These are phyloP conservation scores for Hypomecis punctinalis DNA, from an alignment of 2,888 invertebrate genomes.

Conservation along the genomic window DNA sequence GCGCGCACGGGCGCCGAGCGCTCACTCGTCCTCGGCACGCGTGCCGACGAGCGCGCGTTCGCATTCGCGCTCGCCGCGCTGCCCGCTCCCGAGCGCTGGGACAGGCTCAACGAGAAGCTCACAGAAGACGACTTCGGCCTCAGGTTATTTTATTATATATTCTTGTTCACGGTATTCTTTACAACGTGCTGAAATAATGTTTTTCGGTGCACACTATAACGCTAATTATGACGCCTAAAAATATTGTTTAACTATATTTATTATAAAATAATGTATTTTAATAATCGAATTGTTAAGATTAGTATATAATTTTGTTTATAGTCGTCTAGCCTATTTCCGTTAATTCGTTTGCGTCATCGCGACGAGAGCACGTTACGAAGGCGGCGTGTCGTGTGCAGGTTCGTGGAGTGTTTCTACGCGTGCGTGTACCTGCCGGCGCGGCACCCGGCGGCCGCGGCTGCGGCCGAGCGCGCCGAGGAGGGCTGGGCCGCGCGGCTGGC, in stretches of 20 bases:
- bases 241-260: too few species aligned
- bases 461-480: too few species aligned
- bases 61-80: conserved; percentile 5
- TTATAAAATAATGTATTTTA: too few species aligned
- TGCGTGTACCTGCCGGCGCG: conserved; percentile 23
- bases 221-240: too few species aligned
- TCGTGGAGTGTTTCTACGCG: conserved; percentile 26
- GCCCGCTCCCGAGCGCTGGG: background rate
- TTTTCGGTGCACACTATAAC: too few species aligned
- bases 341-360: background rate
- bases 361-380: background rate
- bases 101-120: background rate
- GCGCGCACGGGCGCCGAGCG: conserved; percentile 1
- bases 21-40: conserved; percentile 13
- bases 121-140: background rate
- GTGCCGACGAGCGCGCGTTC: conserved; percentile 7
- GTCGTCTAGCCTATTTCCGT: too few species aligned
- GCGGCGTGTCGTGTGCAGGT: conserved; percentile 3
- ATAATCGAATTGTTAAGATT: too few species aligned
- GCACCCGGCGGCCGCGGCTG: conserved; percentile 5
- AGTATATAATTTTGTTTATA: too few species aligned
- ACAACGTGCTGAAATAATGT: too few species aligned
- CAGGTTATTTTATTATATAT: background rate
- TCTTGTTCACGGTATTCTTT: too few species aligned
- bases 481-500: conserved; percentile 3